A percentile compares a stretch with the other conserved stretches of the same genome.
Conservation (phyloP, 2,797 vertebrate species). For the Helarctos malayanus region DNA sequence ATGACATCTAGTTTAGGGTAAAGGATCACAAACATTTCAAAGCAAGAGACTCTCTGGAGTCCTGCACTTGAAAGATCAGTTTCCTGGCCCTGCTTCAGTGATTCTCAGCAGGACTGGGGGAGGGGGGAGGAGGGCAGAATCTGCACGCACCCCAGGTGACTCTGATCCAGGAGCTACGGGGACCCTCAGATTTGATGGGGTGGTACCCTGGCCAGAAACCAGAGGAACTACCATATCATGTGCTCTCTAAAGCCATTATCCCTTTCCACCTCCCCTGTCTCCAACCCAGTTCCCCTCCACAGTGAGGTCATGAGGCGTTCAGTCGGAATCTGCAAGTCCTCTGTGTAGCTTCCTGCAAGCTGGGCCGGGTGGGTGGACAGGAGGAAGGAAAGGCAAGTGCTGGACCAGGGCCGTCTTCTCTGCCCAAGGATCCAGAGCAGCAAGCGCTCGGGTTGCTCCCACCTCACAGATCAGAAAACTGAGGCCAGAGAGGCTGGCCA, state of each 20-base stretch:
- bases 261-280: accelerated
- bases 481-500: background rate
- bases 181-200: background rate
- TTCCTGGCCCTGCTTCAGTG: background rate
- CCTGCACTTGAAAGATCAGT: background rate
- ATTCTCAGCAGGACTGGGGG: background rate
- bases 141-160: background rate
- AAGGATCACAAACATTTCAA: background rate
- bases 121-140: too few relatives aligned
- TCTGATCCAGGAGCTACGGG: background rate
- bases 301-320: background rate
- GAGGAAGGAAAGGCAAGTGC: background rate
- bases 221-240: background rate
- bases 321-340: background rate
- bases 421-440: too few relatives aligned
- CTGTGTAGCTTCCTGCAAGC: background rate
- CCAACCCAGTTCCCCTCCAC: background rate
- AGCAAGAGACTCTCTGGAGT: background rate
- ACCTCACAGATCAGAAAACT: background rate
- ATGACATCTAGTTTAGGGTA: background rate
- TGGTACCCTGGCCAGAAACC: background rate
- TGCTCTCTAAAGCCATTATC: background rate
- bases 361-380: accelerated
- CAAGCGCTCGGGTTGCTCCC: background rate
- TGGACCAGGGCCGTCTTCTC: background rate